Conservation (phyloP, 2,797 vertebrate species). For the Siniperca undulata region DNA sequence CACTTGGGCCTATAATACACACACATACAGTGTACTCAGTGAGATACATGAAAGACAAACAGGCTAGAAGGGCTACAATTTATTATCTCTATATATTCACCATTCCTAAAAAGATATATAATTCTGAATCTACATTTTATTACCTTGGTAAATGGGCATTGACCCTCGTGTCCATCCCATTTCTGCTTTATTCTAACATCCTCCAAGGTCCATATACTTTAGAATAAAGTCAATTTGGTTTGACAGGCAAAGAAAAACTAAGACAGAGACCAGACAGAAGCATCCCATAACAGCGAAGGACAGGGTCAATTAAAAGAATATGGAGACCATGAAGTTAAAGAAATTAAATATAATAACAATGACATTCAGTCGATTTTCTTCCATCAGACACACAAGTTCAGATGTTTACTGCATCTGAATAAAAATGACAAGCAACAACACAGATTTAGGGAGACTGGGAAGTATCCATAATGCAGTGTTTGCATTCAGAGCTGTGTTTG, state of each 20-base stretch:
- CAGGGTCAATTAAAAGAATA: neutral
- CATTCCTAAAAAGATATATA: neutral
- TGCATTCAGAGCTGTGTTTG: constrained; percentile 12
- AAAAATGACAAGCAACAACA: neutral
- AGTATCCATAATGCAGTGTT: neutral
- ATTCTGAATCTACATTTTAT: constrained; percentile 8
- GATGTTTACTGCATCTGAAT: neutral
- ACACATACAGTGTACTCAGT: neutral
- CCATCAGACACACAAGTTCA: neutral
- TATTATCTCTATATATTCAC: neutral
- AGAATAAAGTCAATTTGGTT: neutral
- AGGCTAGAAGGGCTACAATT: neutral
- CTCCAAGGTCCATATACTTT: constrained; percentile 1
- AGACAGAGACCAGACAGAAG: neutral
- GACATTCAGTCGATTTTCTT: neutral
- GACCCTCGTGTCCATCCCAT: constrained; percentile 6
- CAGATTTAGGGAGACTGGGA: neutral
- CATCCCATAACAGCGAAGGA: neutral
- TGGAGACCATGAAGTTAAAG: neutral
- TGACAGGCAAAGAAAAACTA: constrained; percentile 8
- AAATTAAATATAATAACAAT: neutral
- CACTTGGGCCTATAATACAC: neutral
- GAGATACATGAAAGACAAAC: neutral
- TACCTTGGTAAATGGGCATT: constrained; percentile 1
- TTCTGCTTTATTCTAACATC: neutral